These are phyloP conservation scores for Tachyglossus aculeatus DNA, from an alignment of 2,797 vertebrate species.

Conservation along the genomic window DNA sequence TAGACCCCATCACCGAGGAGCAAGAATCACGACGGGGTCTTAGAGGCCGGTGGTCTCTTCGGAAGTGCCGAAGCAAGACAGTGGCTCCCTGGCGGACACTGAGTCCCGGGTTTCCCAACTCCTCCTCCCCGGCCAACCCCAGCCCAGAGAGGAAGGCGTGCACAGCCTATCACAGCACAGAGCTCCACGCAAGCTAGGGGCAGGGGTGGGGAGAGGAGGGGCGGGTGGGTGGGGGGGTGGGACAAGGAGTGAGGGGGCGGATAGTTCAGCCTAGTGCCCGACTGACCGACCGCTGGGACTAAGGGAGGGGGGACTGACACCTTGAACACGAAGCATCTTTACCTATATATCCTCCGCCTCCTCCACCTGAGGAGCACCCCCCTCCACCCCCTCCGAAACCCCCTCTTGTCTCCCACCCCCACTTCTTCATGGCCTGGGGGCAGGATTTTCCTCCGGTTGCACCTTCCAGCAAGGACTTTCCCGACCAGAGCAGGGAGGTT, in stretches of 20 bases:
- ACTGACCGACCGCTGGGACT: constrained; percentile 63
- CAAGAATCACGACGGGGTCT: constrained; percentile 38
- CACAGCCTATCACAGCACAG: constrained; percentile 12
- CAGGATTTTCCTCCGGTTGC: constrained; percentile 94
- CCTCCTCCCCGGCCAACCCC: not conserved
- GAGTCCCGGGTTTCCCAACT: constrained; percentile 34
- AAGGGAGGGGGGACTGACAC: constrained; percentile 75
- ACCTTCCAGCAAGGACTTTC: constrained; percentile 90
- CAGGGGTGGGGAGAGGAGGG: not conserved
- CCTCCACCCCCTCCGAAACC: constrained; percentile 96
- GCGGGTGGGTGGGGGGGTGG: constrained; percentile 44
- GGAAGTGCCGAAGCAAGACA: constrained; percentile 41
- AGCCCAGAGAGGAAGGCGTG: constrained; percentile 22
- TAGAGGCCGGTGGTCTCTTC: constrained; percentile 7
- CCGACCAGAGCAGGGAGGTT: constrained; percentile 85
- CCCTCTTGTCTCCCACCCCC: constrained; percentile 92
- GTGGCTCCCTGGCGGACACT: constrained; percentile 44
- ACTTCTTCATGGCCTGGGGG: constrained; percentile 86
- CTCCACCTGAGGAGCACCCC: constrained; percentile 93
- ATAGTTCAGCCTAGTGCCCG: constrained; percentile 47
- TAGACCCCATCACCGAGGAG: not conserved
- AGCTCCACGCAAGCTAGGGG: not conserved
- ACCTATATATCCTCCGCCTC: constrained; percentile 98
- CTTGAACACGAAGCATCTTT: constrained; percentile 81
- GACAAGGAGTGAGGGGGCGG: not conserved